Base-by-base conservation (phyloP, 2,113 vertebrate genomes). In the Neodon shergylaensis region DNA sequence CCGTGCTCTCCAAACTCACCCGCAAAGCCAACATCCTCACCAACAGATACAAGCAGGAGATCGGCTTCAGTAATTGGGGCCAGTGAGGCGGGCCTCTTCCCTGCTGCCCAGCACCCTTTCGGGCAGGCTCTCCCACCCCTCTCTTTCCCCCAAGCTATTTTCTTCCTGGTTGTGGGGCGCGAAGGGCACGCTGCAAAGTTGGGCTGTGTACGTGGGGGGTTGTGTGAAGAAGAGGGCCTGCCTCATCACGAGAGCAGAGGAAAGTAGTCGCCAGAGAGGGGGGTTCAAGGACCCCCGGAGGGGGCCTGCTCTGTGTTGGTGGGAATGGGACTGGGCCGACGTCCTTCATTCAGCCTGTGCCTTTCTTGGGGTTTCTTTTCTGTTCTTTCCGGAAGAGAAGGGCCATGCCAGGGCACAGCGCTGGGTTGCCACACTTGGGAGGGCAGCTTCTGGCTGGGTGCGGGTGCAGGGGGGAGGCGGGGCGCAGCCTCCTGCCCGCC, bases 41-140 rank as follows among this genome's bases (percentile, higher is more conserved):
- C 96, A 99, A 99, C 98, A 98, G 99, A 98, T 99, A 99, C 98
- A 99, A 99, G 96, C 98, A 99, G 98, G 99, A 99, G 98, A 99
- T 99, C 36, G 99, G 99, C 82, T 99, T 99, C 95, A 98, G 99
- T 95, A 99, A 98, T 88, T 99, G 99, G 98, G 98, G 99, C 82
- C 99, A 99, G 94, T 99, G 98, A 99, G 95, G 91, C 81, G 72
- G 77, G 93, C 58, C 49, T 26, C 86, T 79, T 79, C 24, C 9
- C 68, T 39, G 39, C 90, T 47, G 90, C 44, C 94, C 81, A 54
- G 76, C 90, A 90, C 95, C 94, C 82, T 92, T 61, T 94, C 36
- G 13, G 3, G 83, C 44, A 72, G 87, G 44, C 10, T 81, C 49
- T 97, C 84, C 94, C 82, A 89, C 87, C 87, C 83, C 61, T 97